Conservation (phyloP, 2,888 invertebrate species). For the Amiota mariae region DNA sequence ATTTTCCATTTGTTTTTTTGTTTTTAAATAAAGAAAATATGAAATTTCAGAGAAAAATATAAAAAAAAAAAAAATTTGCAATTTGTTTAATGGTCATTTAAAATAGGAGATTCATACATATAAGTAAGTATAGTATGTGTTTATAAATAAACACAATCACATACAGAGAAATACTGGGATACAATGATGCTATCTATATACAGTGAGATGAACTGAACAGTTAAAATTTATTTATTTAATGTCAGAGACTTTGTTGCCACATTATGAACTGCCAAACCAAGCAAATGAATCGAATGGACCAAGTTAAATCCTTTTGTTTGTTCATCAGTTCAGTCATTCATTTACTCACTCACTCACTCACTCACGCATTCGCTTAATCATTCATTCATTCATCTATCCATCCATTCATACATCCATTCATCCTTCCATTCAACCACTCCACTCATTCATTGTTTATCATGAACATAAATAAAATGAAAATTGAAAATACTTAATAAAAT, state of each 20-base stretch:
- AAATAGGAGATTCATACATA: background rate
- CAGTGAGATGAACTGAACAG: constrained; percentile 38
- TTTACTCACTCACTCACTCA: too few relatives aligned
- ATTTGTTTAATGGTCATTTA: background rate
- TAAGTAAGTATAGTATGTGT: background rate
- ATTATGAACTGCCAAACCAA: constrained; percentile 28
- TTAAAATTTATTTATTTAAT: constrained; percentile 37
- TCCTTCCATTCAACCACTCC: background rate
- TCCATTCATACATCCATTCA: background rate
- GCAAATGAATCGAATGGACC: constrained; percentile 36
- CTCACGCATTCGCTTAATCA: background rate
- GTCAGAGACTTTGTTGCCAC: constrained; percentile 43
- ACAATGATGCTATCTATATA: background rate
- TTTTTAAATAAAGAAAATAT: too few relatives aligned
- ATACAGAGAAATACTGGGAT: constrained; percentile 2
- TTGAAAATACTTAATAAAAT: constrained; percentile 31
- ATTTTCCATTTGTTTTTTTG: background rate
- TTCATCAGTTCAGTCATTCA: background rate
- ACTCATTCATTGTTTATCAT: background rate
- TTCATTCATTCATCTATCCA: background rate
- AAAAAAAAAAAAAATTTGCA: background rate
- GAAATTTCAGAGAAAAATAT: too few relatives aligned
- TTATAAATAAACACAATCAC: background rate
- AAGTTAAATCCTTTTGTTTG: background rate
- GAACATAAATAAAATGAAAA: constrained; percentile 29